Percentiles rank a stretch among this genome's conserved stretches.
Conservation (phyloP, 1,140 invertebrate genomes). For the Orchesella cincta region DNA sequence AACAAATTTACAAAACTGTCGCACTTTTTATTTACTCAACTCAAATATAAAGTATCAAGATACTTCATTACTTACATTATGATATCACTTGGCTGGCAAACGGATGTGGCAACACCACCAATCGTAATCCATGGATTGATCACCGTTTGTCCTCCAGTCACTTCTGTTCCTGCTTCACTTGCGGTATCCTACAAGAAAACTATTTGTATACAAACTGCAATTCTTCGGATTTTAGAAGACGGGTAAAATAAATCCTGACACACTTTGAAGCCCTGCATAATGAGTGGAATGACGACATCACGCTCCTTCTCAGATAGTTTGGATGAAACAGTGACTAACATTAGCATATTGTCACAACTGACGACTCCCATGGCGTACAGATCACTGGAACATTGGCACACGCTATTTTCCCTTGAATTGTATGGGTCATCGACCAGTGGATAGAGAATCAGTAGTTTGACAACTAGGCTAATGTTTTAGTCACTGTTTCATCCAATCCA, state of each 20-base stretch:
- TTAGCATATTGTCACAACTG: slow-evolving; percentile 98
- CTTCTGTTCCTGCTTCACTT: slow-evolving; percentile 85
- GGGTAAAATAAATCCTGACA: too few relatives aligned
- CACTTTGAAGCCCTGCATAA: slow-evolving; percentile 93
- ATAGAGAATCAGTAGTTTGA: slow-evolving; percentile 99
- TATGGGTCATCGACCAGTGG: slow-evolving; percentile 98
- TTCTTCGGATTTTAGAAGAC: too few relatives aligned
- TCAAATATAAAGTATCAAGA: too few relatives aligned
- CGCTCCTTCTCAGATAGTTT: slow-evolving; percentile 96
- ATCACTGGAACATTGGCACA: slow-evolving; percentile 99
- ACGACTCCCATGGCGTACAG: slow-evolving; percentile 99
- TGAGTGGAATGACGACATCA: slow-evolving; percentile 90
- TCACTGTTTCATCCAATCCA: slow-evolving; percentile 91
- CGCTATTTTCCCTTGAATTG: slow-evolving; percentile 98
- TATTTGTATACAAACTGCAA: too few relatives aligned
- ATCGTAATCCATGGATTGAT: slow-evolving; percentile 98
- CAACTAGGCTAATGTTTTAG: slow-evolving; percentile 84
- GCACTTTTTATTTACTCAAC: too few relatives aligned
- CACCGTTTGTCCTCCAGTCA: slow-evolving; percentile 95
- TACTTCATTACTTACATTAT: too few relatives aligned
- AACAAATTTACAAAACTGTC: too few relatives aligned
- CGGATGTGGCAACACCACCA: slow-evolving; percentile 92
- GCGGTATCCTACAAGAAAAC: too few relatives aligned
- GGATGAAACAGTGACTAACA: slow-evolving; percentile 89
- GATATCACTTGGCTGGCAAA: slow-evolving; percentile 92